Base-by-base conservation (phyloP, 2,113 vertebrate species). In the Tautogolabrus adspersus region DNA sequence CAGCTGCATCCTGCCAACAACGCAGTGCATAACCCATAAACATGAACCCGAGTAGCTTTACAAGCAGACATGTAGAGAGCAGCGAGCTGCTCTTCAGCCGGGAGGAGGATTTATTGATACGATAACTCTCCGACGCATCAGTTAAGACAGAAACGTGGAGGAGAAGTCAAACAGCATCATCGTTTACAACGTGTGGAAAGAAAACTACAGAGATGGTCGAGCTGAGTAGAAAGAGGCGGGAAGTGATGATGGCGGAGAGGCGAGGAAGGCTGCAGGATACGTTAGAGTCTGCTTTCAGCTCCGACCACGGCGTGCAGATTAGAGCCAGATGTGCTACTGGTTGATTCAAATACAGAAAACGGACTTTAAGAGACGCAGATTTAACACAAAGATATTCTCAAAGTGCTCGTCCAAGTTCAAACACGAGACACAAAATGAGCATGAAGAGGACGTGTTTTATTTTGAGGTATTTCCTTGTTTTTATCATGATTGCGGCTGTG, bases 281-380 rank as follows among this genome's bases (percentile, higher is more conserved):
- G 23, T 44, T 26, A 26, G 26, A 26, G 42, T 19, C 55, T 15
- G 10, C 4, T 57, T 75, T 83, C 16, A 63, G 67, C 52, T 40
- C 65, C n/a, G 40, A 52, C 54, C 70, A 10, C 34, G 42, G 3
- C 37, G 22, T 21, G 40, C 56, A 64, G 73, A 81, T 46, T 22
- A 23, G 66, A 56, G 1, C 85, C 82, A 87, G 77, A 85, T 89
- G 84, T 80, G 66, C 44, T 1, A 38, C 51, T 9, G 26, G 66
- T 56, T 80, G 49, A 67, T 52, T 22, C 15, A 54, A 34, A 22
- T 18, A 42, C 5, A 34, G 26, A 26, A 26, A 26, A 26, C 26
- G 3, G 26, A 11, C 3, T n/a, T 46, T 52, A 16, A 19, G 19
- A 52, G 3, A 0, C 23, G 10, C 8, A 38, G n/a, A 61, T 60